These are phyloP conservation scores for Protonemura montana DNA, from an alignment of 2,888 invertebrate genomes.

Conservation along the genomic window DNA sequence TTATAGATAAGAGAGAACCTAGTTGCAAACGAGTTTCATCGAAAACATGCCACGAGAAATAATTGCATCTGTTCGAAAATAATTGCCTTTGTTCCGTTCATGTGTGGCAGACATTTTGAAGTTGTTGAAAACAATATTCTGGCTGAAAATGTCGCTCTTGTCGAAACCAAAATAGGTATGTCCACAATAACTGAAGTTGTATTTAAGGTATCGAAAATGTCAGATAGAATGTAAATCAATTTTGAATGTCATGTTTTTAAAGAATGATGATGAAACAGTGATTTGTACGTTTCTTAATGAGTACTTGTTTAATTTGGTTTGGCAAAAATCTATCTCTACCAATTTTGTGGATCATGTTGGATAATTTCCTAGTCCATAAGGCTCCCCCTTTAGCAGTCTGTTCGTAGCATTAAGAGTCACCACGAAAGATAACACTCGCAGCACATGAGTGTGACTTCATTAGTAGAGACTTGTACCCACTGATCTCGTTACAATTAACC, in stretches of 20 bases:
- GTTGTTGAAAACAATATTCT: neutral
- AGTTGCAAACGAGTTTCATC: neutral
- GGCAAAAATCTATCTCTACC: too few species aligned
- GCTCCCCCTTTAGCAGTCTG: neutral
- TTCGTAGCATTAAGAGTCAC: neutral
- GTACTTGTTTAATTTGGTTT: too few species aligned
- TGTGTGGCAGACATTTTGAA: neutral
- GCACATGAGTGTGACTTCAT: slow-evolving; percentile 41
- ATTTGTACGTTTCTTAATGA: too few species aligned
- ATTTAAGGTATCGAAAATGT: too few species aligned
- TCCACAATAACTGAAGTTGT: too few species aligned
- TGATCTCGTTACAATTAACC: slow-evolving; percentile 49
- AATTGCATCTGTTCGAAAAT: neutral
- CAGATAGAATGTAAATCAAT: too few species aligned
- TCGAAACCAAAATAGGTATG: too few species aligned
- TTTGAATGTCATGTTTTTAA: too few species aligned
- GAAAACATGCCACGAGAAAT: neutral
- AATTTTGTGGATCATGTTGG: too few species aligned
- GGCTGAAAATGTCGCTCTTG: neutral
- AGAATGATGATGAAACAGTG: too few species aligned
- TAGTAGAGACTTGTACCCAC: slow-evolving; percentile 44
- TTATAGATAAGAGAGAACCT: neutral
- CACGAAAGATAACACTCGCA: neutral
- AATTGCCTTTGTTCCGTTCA: too few species aligned
- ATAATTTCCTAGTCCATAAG: too few species aligned